Evolutionary conservation across 2,113 vertebrate species (phyloP).

Genomic region (Dunckerocampus dactyliophorus): DNA sequence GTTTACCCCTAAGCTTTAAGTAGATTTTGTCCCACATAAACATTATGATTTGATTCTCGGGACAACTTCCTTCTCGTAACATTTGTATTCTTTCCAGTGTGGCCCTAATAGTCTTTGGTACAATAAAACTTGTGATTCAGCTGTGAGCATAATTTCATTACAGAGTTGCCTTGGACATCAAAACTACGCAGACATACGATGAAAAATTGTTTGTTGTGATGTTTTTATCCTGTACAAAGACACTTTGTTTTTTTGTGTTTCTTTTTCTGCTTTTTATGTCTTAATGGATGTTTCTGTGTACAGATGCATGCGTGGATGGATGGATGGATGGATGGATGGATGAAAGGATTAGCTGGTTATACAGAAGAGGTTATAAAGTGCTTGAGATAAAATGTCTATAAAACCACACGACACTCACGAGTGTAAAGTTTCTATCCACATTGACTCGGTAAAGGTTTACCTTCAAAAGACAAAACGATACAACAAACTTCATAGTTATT

Average conservation of each 20-base stretch:
- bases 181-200: slow-evolving; percentile 42
- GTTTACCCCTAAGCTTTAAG: too few relatives aligned
- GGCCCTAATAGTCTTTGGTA: background rate
- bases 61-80: too few relatives aligned
- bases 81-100: slow-evolving; percentile 33
- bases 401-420: slow-evolving; percentile 63
- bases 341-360: slow-evolving; percentile 69
- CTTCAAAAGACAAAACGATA: slow-evolving; percentile 28
- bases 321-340: slow-evolving; percentile 58
- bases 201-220: slow-evolving; percentile 41
- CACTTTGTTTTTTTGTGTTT: slow-evolving; percentile 8
- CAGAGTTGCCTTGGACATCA: slow-evolving; percentile 45
- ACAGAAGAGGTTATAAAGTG: slow-evolving; percentile 79
- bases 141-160: slow-evolving; percentile 53
- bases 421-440: slow-evolving; percentile 52
- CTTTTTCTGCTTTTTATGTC: slow-evolving; percentile 9
- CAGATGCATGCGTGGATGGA: slow-evolving; percentile 54
- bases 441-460: slow-evolving; percentile 40
- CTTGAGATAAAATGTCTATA: slow-evolving; percentile 77
- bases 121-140: slow-evolving; percentile 22
- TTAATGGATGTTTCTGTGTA: slow-evolving; percentile 44
- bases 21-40: too few relatives aligned
- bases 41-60: too few relatives aligned
- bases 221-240: slow-evolving; percentile 50
- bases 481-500: slow-evolving; percentile 39